Base-by-base conservation (phyloP, 2,888 invertebrate genomes). In the Hirtodrosophila confusa region DNA sequence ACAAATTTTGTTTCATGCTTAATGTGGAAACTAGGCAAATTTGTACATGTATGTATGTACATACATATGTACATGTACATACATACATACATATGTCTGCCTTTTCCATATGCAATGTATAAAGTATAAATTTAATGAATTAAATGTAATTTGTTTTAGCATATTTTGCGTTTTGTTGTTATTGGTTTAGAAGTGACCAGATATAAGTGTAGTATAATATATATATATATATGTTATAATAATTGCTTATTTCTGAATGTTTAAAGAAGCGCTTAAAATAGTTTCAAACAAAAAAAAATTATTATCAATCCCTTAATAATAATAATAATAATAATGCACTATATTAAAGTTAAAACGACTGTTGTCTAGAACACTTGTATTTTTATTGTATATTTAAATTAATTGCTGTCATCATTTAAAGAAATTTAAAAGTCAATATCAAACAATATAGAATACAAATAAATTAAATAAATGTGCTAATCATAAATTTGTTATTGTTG, bases 181-280 rank as follows among this genome's bases (percentile, higher is more conserved):
- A 89, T 90, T 90, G 90, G 89, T 89, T 88, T 90, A 72, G 57
- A 78, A 76, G 80, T 90, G 89, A 90, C 89, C 89, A 90, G 89
- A 90, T 78, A 86, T 73, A 80, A 80, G 76, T 78, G 74, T 80
- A 69, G 68, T 69, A 45, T 56, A 36, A 17, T 54, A 36, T 56
- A 36, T 50, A 5, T 44, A 31, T 36, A n/a, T 70, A 36, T 23
- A 41, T 40, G 12, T 56, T 49, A 53, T 35, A 45, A 41, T 58
- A 57, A 36, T 63, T 64, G 35, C 71, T 56, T 64, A 58, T 12
- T 40, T 55, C 48, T 64, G 71, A 70, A 70, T 72, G 58, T 70
- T 70, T 58, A 50, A 72, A 49, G 43, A 65, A 60, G 47, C 56
- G 39, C 45, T 74, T 78, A 58, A 40, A 35, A 31, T 58, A 53